phyloP scores from a whole-genome alignment of 1,140 invertebrate species.

The Nixonia krombeini region DNA sequence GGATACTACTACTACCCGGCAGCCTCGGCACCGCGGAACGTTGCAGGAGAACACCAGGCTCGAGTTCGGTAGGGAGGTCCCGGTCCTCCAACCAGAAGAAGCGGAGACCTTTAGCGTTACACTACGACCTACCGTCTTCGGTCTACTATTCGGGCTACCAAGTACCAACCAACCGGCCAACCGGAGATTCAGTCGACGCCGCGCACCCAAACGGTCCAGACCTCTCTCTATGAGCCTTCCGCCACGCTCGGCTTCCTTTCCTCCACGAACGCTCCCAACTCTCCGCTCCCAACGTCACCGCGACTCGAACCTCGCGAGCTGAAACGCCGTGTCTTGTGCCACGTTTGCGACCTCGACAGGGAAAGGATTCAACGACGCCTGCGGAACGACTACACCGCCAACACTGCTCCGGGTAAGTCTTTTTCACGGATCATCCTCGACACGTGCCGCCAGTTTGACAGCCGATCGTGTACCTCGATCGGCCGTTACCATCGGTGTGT shows the following conservation, averaged over 20 bases:
- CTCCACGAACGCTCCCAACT: slow-evolving; percentile 12
- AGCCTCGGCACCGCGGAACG: slow-evolving; percentile 37
- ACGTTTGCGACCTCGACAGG: slow-evolving; percentile 9
- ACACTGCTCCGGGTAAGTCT: too few species aligned
- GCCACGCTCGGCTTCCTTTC: slow-evolving; percentile 20
- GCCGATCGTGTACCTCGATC: neutral
- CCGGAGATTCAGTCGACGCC: slow-evolving; percentile 71
- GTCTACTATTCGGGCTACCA: slow-evolving; percentile 59
- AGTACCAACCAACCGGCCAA: slow-evolving; percentile 61
- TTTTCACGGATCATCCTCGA: neutral
- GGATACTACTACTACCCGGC: slow-evolving; percentile 14
- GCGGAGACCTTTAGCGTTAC: slow-evolving; percentile 59
- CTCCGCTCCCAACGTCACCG: too few species aligned
- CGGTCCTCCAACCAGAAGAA: slow-evolving; percentile 71
- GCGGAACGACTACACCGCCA: too few species aligned
- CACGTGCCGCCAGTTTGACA: too few species aligned
- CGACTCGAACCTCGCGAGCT: slow-evolving; percentile 18
- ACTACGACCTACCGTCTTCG: slow-evolving; percentile 61
- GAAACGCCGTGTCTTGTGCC: slow-evolving; percentile 6
- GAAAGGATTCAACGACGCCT: slow-evolving; percentile 3
- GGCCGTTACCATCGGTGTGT: too few species aligned
- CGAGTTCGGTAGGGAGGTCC: slow-evolving; percentile 71
- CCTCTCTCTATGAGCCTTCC: slow-evolving; percentile 59
- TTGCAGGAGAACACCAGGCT: slow-evolving; percentile 44
- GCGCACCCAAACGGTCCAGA: slow-evolving; percentile 72